Base-by-base conservation (phyloP, 2,113 vertebrate species). In the Archocentrus centrarchus region DNA sequence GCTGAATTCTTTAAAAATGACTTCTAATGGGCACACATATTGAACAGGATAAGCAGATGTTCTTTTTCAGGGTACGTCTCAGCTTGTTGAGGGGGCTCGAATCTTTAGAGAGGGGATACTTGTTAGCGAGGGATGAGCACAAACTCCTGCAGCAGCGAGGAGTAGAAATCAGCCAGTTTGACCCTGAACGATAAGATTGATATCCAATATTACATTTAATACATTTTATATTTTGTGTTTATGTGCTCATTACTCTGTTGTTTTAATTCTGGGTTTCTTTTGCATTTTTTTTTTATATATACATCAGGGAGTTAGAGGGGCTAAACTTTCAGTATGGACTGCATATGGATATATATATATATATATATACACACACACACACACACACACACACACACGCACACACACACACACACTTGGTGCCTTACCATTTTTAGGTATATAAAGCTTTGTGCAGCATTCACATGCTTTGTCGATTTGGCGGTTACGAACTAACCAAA, bases 281-380 rank as follows among this genome's bases (percentile, higher is more conserved):
- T 64, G 53, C 15, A 53, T 77, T 61, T 78, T 18, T 53, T 10
- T 57, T 22, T 22, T 22, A 1, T 22, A 22, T 22, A 6, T 77
- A 24, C 91, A 44, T 81, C 93, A 99, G 98, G 64, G 91, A 95
- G 7, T 87, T 99, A 70, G 98, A 97, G 91, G 95, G 96, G 14
- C 92, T 95, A 79, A 97, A 99, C 77, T 97, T 97, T 89, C 95
- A 89, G 59, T 95, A 97, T 83, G 97, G 96, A 11, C 89, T 96
- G 80, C 89, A 27, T 17, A 79, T 98, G 90, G 98, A 98, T 2
- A 22, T 22, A 22, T 22, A 22, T 22, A 22, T 22, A 22, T 22
- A 22, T 22, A 22, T 22, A 22, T 22, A n/a, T n/a, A n/a, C n/a
- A n/a, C n/a, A n/a, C n/a, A n/a, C n/a, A n/a, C n/a, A n/a, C n/a